Conservation (phyloP, 2,113 vertebrate genomes). For the Coturnix japonica region DNA sequence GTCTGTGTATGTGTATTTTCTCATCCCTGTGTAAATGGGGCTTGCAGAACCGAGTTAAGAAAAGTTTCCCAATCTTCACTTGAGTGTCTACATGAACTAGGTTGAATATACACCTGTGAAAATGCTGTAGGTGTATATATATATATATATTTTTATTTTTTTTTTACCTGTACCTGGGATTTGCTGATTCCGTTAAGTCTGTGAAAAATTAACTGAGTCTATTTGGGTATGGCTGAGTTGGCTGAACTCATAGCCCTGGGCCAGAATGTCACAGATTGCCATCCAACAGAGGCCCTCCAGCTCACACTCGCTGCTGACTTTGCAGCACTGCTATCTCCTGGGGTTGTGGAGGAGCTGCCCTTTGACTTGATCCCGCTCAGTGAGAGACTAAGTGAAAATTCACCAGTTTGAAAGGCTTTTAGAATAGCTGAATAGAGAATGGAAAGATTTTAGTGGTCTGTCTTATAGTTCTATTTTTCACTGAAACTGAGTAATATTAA, state of each 20-base stretch:
- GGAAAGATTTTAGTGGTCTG: not conserved
- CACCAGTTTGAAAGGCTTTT: not conserved
- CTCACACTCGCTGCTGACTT: not conserved
- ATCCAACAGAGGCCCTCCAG: not conserved
- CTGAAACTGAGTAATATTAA: not conserved
- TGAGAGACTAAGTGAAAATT: not conserved
- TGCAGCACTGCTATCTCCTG: not conserved
- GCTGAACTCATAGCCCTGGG: not conserved
- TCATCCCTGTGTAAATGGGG: not conserved
- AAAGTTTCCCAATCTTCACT: not conserved
- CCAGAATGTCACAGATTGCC: slow-evolving; percentile 11
- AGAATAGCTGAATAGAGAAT: not conserved
- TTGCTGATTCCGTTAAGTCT: slow-evolving; percentile 22
- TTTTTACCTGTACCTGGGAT: not conserved
- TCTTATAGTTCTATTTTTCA: not conserved
- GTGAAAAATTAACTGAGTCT: slow-evolving; percentile 29
- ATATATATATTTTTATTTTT: not conserved
- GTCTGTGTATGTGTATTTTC: not conserved
- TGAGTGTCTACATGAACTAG: not conserved
- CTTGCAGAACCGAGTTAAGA: not conserved
- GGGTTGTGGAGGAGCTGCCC: not conserved
- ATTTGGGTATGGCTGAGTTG: not conserved
- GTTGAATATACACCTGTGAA: not conserved
- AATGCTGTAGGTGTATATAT: not conserved
- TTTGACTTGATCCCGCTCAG: not conserved